phyloP scores from a whole-genome alignment of 2,113 vertebrate species.

The Cryptomyrus ogoouensis region DNA sequence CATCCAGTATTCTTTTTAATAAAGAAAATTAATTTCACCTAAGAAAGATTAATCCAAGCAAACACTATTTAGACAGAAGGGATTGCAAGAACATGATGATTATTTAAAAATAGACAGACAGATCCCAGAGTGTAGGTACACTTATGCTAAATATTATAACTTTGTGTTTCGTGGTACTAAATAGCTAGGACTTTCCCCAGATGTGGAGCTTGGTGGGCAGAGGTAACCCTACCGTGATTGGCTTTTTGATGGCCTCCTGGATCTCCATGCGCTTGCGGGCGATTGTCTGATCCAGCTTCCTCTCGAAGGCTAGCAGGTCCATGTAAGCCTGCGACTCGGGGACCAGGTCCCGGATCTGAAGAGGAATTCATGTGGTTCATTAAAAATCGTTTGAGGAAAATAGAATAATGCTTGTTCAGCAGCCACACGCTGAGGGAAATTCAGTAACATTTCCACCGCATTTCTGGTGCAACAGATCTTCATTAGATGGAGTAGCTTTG shows the following conservation, averaged over 20 bases:
- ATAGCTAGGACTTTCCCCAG: neutral
- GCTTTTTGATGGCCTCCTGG: slow-evolving; percentile 98
- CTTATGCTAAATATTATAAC: neutral
- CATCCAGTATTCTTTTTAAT: neutral
- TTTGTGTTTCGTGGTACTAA: neutral
- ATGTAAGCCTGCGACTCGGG: slow-evolving; percentile 98
- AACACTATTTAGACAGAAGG: neutral
- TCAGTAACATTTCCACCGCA: neutral
- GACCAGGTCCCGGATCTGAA: slow-evolving; percentile 89
- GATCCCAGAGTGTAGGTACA: neutral
- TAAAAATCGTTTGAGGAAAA: neutral
- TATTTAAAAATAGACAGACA: neutral
- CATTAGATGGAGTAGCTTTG: neutral
- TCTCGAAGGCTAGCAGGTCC: slow-evolving; percentile 95
- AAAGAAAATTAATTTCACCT: neutral
- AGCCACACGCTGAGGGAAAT: neutral
- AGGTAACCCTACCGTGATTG: slow-evolving; percentile 72
- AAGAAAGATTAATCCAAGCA: neutral
- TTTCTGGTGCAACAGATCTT: neutral
- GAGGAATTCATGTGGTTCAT: neutral
- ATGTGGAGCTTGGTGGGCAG: neutral
- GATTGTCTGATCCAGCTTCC: slow-evolving; percentile 97
- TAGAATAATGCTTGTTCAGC: neutral
- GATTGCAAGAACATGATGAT: neutral
- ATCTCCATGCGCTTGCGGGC: slow-evolving; percentile 98